Percentiles rank a stretch among this genome's conserved stretches.
These are phyloP conservation scores for Rhinatrema bivittatum DNA, from an alignment of 2,797 vertebrate genomes.

Conservation along the genomic window DNA sequence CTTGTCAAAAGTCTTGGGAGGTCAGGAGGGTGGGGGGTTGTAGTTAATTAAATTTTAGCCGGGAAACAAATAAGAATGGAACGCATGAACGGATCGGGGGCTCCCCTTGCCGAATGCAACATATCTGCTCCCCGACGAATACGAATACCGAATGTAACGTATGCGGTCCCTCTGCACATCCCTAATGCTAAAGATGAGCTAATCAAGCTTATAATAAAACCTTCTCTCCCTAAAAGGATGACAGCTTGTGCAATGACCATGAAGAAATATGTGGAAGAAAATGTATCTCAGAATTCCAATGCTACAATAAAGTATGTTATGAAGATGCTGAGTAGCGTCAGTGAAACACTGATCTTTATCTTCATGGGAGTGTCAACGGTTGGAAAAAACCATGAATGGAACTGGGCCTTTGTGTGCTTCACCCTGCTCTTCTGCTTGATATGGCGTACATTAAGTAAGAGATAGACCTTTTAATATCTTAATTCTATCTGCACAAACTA, in stretches of 20 bases:
- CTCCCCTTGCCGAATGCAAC: too few relatives aligned
- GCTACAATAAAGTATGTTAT: slow-evolving; percentile 82
- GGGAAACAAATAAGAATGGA: too few relatives aligned
- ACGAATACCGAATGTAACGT: too few relatives aligned
- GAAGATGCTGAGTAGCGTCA: slow-evolving; percentile 83
- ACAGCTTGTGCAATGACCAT: slow-evolving; percentile 87
- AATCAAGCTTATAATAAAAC: background rate
- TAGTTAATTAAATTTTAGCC: too few relatives aligned
- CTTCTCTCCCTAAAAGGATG: slow-evolving; percentile 58
- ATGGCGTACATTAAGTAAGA: slow-evolving; percentile 85
- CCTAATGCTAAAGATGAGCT: too few relatives aligned
- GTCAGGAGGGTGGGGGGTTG: too few relatives aligned
- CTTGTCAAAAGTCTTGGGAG: too few relatives aligned
- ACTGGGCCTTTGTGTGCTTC: slow-evolving; percentile 87
- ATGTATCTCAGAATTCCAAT: slow-evolving; percentile 82
- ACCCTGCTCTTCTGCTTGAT: slow-evolving; percentile 79
- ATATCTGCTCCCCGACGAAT: too few relatives aligned
- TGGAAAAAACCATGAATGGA: slow-evolving; percentile 88
- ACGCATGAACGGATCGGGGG: too few relatives aligned
- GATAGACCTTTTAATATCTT: background rate
- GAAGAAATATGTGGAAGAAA: slow-evolving; percentile 89
- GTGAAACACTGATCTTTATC: slow-evolving; percentile 85
- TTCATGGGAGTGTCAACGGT: slow-evolving; percentile 89
- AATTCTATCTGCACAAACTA: background rate
- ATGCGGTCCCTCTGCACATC: too few relatives aligned